Conservation (phyloP, 2,888 invertebrate species). For the Laothoe populi region DNA sequence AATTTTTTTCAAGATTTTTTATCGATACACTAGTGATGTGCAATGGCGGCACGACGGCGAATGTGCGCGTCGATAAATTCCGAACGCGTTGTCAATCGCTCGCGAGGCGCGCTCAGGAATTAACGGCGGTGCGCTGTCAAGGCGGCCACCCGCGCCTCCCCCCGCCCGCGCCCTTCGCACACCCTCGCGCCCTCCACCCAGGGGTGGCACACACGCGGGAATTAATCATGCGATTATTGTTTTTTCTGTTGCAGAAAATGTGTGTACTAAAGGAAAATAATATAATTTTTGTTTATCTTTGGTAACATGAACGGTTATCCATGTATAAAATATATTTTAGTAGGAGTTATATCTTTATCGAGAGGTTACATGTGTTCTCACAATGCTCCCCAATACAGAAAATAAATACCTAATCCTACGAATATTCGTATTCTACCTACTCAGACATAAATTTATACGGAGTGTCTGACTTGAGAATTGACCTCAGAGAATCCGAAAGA, state of each 20-base stretch:
- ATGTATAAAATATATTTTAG: too few species aligned
- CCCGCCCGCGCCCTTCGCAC: constrained; percentile 6
- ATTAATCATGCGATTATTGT: constrained; percentile 19
- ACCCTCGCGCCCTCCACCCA: constrained; percentile 32
- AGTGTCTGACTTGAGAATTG: too few species aligned
- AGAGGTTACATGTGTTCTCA: too few species aligned
- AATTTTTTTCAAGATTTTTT: neutral
- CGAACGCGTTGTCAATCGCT: constrained; percentile 82
- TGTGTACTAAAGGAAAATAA: constrained; percentile 18
- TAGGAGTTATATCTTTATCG: too few species aligned
- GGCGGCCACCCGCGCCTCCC: constrained; percentile 56
- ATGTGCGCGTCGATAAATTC: constrained; percentile 83
- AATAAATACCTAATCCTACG: too few species aligned
- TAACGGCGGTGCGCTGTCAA: constrained; percentile 80
- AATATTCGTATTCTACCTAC: too few species aligned
- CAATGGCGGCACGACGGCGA: constrained; percentile 55
- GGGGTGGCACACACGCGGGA: constrained; percentile 10
- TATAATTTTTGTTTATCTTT: neutral
- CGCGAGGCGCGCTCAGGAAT: constrained; percentile 78
- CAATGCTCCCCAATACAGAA: too few species aligned
- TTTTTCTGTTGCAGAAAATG: neutral
- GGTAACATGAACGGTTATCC: neutral
- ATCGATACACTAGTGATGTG: constrained; percentile 40
- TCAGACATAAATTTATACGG: too few species aligned
- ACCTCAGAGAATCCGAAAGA: too few species aligned